These are phyloP conservation scores for Hafferia zeledoni DNA, from an alignment of 2,797 vertebrate species.

Conservation along the genomic window DNA sequence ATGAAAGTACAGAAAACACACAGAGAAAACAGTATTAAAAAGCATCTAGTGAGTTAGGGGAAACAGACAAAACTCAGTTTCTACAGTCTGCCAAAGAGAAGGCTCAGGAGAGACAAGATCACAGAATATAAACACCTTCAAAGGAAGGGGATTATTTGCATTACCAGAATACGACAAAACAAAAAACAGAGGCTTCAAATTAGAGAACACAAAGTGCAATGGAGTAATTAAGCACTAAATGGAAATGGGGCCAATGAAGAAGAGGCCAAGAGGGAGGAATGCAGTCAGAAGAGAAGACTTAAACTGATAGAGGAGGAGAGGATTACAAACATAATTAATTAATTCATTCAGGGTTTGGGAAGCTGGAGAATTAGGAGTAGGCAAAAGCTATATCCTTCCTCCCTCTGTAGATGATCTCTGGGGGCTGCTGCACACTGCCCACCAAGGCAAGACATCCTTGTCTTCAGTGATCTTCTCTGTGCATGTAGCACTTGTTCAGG, in stretches of 20 bases:
- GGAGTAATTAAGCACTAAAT: constrained; percentile 15
- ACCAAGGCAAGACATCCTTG: not conserved
- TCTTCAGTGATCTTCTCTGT: not conserved
- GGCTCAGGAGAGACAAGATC: constrained; percentile 41
- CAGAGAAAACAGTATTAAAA: not conserved
- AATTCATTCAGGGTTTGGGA: not conserved
- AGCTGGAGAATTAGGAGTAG: not conserved
- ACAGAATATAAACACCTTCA: constrained; percentile 34
- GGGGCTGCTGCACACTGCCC: not conserved
- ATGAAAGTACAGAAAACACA: not conserved
- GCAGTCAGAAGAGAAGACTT: not conserved
- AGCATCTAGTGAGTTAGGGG: not conserved
- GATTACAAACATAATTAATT: not conserved
- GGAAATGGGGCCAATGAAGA: not conserved
- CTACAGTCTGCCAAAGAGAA: constrained; percentile 8
- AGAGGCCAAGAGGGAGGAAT: not conserved
- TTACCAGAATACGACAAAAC: constrained; percentile 18
- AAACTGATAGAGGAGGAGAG: constrained; percentile 6
- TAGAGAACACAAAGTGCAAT: not conserved
- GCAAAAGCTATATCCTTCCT: not conserved
- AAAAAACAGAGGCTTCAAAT: not conserved
- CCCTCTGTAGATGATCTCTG: not conserved
- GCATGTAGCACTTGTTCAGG: not conserved
- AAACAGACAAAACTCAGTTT: not conserved
- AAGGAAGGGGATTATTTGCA: constrained; percentile 36